Evolutionary conservation across 2,797 vertebrate species (phyloP), one percentile per base, ranked within the genome.

Genomic region (Craterocephalus amniculus): DNA sequence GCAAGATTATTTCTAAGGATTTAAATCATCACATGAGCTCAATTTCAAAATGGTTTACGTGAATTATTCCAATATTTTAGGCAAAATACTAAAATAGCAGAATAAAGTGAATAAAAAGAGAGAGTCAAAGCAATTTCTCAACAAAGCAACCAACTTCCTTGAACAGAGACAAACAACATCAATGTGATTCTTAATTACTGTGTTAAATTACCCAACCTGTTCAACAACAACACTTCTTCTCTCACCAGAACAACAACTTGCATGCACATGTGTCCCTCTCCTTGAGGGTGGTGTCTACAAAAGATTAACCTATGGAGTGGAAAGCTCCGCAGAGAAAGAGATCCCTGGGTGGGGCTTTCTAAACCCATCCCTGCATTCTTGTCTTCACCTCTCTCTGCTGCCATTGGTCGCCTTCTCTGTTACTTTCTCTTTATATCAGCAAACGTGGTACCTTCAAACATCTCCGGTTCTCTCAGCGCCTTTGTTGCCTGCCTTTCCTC

Each of bases 281-380:
- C 67, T 26, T 1, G 65, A 62, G 59, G 60, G 73, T 59, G 63
- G 72, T 2, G 2, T 81, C 78, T 70, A 74, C 72, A 58, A 85
- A 81, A 83, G 67, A 86, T 79, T 68, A 91, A 90, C 86, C 77
- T 78, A 83, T 66, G 55, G 75, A 76, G 79, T 24, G 77, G 62
- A 87, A 83, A 71, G 62, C 84, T 69, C 63, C 43, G 13, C 70
- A 76, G 64, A 84, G 76, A 90, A 87, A 78, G 63, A 54, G 61
- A 78, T 77, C 64, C 45, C 61, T 76, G 82, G 87, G 86, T 69
- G 90, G 29, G 78, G 80, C 83, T 63, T 51, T 81, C 29, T 71
- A 52, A 73, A 89, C 77, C 78, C 82, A 87, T 77, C 87, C 80
- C 85, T 58, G 60, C 85, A 92, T 90, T 89, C 76, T 87, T 87